Percentiles rank a stretch among this genome's conserved stretches.
Conservation (phyloP, 2,888 invertebrate species). For the Oligia latruncula region DNA sequence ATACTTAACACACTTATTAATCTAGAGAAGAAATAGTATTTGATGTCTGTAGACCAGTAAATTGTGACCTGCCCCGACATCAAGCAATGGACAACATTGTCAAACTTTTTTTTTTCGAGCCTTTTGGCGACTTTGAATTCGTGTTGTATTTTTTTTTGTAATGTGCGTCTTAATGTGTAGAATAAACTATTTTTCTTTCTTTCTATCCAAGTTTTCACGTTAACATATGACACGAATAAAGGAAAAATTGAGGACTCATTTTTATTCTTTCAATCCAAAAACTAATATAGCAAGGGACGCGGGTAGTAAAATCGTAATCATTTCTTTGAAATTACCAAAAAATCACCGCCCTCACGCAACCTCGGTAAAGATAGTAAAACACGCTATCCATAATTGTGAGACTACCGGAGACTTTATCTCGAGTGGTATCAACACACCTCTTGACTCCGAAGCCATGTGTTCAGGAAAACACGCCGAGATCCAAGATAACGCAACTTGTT, state of each 20-base stretch:
- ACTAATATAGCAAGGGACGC: not conserved
- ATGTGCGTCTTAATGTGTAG: too few relatives aligned
- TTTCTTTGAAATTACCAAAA: not conserved
- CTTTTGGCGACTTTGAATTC: too few relatives aligned
- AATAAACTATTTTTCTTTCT: too few relatives aligned
- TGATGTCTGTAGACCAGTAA: too few relatives aligned
- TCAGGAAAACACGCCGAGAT: constrained; percentile 43
- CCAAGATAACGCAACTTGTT: constrained; percentile 46
- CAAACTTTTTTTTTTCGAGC: too few relatives aligned
- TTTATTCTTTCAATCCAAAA: not conserved
- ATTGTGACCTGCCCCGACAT: too few relatives aligned
- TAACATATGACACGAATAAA: not conserved
- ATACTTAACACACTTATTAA: constrained; percentile 11
- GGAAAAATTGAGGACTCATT: not conserved
- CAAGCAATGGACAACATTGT: too few relatives aligned
- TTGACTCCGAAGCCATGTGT: constrained; percentile 61
- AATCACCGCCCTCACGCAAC: constrained; percentile 10
- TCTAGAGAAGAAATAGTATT: not conserved
- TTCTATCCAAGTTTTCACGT: not conserved
- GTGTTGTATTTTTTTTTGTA: too few relatives aligned
- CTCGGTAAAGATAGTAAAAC: not conserved
- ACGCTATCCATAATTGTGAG: constrained; percentile 22
- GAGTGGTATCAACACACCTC: constrained; percentile 54
- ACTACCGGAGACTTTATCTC: constrained; percentile 51
- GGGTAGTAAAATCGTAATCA: not conserved